These are phyloP conservation scores for Latrodectus geometricus DNA, from an alignment of 1,140 invertebrate species.

Conservation along the genomic window DNA sequence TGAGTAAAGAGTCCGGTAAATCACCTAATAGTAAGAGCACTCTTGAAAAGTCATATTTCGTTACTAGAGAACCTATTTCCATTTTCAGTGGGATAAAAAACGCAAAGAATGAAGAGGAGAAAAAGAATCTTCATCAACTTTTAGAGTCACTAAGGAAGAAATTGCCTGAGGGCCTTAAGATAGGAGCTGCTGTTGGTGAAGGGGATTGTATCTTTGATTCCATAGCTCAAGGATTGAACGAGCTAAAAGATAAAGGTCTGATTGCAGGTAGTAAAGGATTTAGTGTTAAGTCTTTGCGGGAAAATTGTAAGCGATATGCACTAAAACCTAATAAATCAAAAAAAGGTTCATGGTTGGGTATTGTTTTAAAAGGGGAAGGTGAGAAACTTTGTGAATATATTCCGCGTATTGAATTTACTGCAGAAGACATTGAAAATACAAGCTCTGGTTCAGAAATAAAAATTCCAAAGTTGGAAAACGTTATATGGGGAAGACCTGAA, in stretches of 20 bases:
- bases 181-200: slow-evolving; percentile 49
- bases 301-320: slow-evolving; percentile 50
- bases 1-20: slow-evolving; percentile 5
- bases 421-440: slow-evolving; percentile 45
- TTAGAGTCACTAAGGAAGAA: slow-evolving; percentile 31
- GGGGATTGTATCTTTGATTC: slow-evolving; percentile 56
- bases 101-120: slow-evolving; percentile 16
- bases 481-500: no score
- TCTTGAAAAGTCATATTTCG: slow-evolving; percentile 20
- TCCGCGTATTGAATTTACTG: no score
- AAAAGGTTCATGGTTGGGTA: slow-evolving; percentile 44
- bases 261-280: slow-evolving; percentile 43
- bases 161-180: slow-evolving; percentile 46
- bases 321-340: slow-evolving; percentile 33
- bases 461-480: slow-evolving; percentile 46
- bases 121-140: slow-evolving; percentile 29
- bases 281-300: slow-evolving; percentile 50
- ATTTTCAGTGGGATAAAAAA: slow-evolving; percentile 29
- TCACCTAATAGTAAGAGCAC: slow-evolving; percentile 16
- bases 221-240: slow-evolving; percentile 56
- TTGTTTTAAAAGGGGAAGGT: slow-evolving; percentile 23
- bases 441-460: slow-evolving; percentile 47
- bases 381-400: slow-evolving; percentile 11
- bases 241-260: no score
- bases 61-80: slow-evolving; percentile 26